Base-by-base conservation (phyloP, 2,888 invertebrate genomes). In the Adelognathus sp. region DNA sequence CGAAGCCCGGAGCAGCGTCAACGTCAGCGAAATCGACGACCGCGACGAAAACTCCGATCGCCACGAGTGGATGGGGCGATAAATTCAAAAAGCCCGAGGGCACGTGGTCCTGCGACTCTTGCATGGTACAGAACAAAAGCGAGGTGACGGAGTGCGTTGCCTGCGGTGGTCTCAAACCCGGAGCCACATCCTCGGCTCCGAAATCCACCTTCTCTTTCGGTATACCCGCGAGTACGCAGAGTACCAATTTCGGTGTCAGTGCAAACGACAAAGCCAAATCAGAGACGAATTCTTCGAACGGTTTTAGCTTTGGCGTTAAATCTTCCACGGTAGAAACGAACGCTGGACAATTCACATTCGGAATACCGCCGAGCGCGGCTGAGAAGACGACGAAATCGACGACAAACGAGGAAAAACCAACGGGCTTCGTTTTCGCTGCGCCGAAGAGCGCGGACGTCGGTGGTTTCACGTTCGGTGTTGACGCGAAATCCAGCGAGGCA, bases 101-200 rank as follows among this genome's bases (percentile, higher is more conserved):
- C n/a, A 85, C 89, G 6, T 95, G 95, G 95, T 92, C 93, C 76
- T 95, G 95, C 83, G 86, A 91, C 14, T 91, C 91, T 2, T 95
- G 95, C 85, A 92, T 94, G 92, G 89, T 94, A 1, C 91, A 90
- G 61, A 95, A 94, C 83, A 91, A 93, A 67, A 85, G 86, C 2
- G 92, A 91, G 0, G 84, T 84, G 0, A 85, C 61, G 0, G 92
- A 92, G 66, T 95, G 95, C 88, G 89, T 92, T 0, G 93, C 94
- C 1, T 94, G 95, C 87, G 93, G 93, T 80, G 92, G 93, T 44
- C 84, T 91, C 0, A 94, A 93, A 85, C 93, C 94, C 0, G 92
- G 93, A 33, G 54, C 77, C 0, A 79, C 85, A 16, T 14, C 2
- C n/a, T 14, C 5, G 9, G 14, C n/a, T 3, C 61, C 81, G 6